Conservation (phyloP, 2,113 vertebrate species). For the Egretta garzetta region DNA sequence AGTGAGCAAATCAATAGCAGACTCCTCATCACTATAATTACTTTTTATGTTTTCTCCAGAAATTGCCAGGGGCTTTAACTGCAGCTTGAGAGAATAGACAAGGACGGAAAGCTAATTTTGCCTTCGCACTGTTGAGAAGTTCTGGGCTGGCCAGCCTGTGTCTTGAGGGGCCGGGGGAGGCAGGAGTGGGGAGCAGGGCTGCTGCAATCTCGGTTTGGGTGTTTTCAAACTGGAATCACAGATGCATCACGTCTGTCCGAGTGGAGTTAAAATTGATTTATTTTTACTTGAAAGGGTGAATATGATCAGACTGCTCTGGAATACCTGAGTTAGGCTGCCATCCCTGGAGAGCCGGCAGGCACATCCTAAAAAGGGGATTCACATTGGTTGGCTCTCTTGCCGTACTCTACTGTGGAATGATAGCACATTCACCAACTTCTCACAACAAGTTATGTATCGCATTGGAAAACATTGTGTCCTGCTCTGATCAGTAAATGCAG, state of each 20-base stretch:
- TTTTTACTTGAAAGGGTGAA: neutral
- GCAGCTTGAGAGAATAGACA: neutral
- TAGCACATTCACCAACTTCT: neutral
- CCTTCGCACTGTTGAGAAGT: neutral
- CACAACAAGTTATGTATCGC: neutral
- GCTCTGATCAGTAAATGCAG: neutral
- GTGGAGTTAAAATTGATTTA: neutral
- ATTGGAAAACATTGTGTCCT: fast-evolving
- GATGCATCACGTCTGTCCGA: neutral
- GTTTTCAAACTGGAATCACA: neutral
- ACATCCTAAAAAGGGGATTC: neutral
- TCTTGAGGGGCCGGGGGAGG: neutral
- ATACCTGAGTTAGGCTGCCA: neutral
- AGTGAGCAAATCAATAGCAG: slow-evolving; percentile 1
- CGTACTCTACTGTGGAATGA: neutral
- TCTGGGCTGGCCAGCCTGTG: neutral
- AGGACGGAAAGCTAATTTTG: slow-evolving; percentile 19
- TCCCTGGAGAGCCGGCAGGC: neutral
- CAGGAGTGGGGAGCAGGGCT: neutral
- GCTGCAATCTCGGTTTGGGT: neutral
- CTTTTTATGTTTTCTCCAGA: neutral
- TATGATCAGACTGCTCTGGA: neutral
- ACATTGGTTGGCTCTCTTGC: neutral
- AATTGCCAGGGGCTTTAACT: slow-evolving; percentile 3
- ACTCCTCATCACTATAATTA: neutral